Base-by-base conservation (phyloP, 2,113 vertebrate species). In the Bambusicola thoracicus region DNA sequence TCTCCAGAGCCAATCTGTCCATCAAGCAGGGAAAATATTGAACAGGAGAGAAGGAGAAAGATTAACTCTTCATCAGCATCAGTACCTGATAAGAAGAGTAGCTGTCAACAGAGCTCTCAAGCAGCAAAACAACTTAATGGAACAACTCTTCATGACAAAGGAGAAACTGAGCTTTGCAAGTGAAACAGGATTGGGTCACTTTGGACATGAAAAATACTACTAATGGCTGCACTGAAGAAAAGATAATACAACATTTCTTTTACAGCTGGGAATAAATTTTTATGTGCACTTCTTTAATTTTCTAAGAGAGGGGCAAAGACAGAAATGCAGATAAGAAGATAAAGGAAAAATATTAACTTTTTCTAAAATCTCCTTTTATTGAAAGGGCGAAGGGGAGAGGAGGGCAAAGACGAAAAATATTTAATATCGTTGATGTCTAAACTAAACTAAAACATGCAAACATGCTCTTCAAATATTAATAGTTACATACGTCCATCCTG, bases 61-160 rank as follows among this genome's bases (percentile, higher is more conserved):
- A 92, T 87, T 85, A 93, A 93, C 55, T 91, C 89, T 78, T 87
- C 30, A 59, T 91, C 72, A 77, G 74, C 46, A 36, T n/a, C 81
- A 72, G 88, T 53, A 24, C 19, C 43, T 41, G 32, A 76, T 63
- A 70, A 84, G 89, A 92, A 56, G 36, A 69, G 61, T 34, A 63
- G 34, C 78, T 87, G 87, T 75, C 95, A 95, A 32, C 70, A 89
- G 46, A 91, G 56, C 66, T 83, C 56, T 30, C 17, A 59, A 55
- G 41, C 46, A 91, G 76, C 38, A 70, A 66, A 92, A 66, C 34
- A 21, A 55, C 59, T 89, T 83, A 70, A 92, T 87, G 70, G 78
- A 93, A 49, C 27, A 74, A 36, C 7, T 70, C 6, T 29, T 13
- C 8, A 1, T 2, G 11, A 18, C 77, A 87, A 72, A 89, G 7